phyloP scores from a whole-genome alignment of 2,888 invertebrate genomes.

The Ypsolopha sequella region DNA sequence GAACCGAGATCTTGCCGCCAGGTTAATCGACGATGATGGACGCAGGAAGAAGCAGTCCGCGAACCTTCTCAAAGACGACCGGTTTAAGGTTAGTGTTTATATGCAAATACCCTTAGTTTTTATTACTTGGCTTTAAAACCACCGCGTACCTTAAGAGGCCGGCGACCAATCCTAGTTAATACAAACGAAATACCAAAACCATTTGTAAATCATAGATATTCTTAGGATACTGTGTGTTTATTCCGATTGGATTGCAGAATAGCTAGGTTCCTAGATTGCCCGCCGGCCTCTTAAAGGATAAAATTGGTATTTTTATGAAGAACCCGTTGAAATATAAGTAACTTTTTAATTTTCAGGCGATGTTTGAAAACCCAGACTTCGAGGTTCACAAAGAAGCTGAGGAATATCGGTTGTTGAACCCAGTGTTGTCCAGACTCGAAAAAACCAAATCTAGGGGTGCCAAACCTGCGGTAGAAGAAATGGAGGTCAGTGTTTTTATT shows the following conservation, averaged over 20 bases:
- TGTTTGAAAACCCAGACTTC: slow-evolving; percentile 94
- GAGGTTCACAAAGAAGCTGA: slow-evolving; percentile 90
- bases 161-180: too few relatives aligned
- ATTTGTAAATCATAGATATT: too few relatives aligned
- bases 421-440: slow-evolving; percentile 86
- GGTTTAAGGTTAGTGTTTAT: slow-evolving; percentile 77
- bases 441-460: slow-evolving; percentile 75
- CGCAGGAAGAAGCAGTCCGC: slow-evolving; percentile 70
- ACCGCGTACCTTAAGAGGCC: too few relatives aligned
- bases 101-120: too few relatives aligned
- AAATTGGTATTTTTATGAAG: too few relatives aligned
- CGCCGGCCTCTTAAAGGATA: too few relatives aligned
- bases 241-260: too few relatives aligned
- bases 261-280: too few relatives aligned
- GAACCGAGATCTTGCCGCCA: slow-evolving; percentile 90
- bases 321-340: too few relatives aligned
- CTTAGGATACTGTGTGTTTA: too few relatives aligned
- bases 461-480: slow-evolving; percentile 62
- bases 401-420: slow-evolving; percentile 89
- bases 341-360: slow-evolving; percentile 40
- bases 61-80: slow-evolving; percentile 84
- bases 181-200: too few relatives aligned
- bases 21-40: slow-evolving; percentile 77
- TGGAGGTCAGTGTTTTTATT: slow-evolving; percentile 58
- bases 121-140: too few relatives aligned